Percentiles rank a stretch among this genome's conserved stretches.
Evolutionary conservation across 1,140 invertebrate genomes (phyloP).

Genomic region (Drosophila asahinai): DNA sequence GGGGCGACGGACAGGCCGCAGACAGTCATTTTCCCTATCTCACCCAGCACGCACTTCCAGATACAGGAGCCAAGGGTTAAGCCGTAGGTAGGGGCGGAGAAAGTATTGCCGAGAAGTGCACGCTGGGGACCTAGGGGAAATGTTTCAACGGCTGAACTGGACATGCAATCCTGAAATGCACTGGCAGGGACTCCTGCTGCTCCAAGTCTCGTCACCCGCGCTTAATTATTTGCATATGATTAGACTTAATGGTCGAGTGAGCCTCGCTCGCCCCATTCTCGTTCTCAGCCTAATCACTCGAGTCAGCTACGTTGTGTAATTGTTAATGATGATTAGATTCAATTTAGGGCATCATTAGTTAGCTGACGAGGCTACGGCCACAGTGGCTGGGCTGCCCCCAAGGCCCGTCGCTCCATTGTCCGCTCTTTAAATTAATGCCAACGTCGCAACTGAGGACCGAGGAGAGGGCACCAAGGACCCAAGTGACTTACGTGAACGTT

Average conservation of each 20-base stretch:
- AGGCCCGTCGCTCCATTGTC: constrained; percentile 39
- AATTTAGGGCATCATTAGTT: constrained; percentile 85
- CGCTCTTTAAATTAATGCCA: constrained; percentile 79
- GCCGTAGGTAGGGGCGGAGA: constrained; percentile 28
- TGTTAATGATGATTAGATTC: constrained; percentile 85
- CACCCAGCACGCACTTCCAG: constrained; percentile 47
- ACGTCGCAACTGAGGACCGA: constrained; percentile 54
- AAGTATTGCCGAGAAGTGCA: constrained; percentile 72
- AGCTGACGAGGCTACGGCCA: constrained; percentile 62
- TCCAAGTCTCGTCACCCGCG: constrained; percentile 46
- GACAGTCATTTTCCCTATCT: constrained; percentile 48
- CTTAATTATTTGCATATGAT: constrained; percentile 85
- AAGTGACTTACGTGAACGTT: constrained; percentile 76
- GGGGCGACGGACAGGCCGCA: constrained; percentile 1
- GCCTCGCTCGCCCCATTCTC: constrained; percentile 6
- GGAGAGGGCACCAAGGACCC: constrained; percentile 39
- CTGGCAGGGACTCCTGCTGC: constrained; percentile 13
- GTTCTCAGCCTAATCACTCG: constrained; percentile 61
- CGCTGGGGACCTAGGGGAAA: constrained; percentile 73
- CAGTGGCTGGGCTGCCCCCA: constrained; percentile 12
- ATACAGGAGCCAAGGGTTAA: constrained; percentile 6
- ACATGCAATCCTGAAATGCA: constrained; percentile 13
- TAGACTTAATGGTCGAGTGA: constrained; percentile 77
- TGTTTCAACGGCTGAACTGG: constrained; percentile 63
- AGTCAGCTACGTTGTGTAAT: constrained; percentile 76